These are phyloP conservation scores for Lydus trimaculatus DNA, from an alignment of 2,888 invertebrate genomes.

Conservation along the genomic window DNA sequence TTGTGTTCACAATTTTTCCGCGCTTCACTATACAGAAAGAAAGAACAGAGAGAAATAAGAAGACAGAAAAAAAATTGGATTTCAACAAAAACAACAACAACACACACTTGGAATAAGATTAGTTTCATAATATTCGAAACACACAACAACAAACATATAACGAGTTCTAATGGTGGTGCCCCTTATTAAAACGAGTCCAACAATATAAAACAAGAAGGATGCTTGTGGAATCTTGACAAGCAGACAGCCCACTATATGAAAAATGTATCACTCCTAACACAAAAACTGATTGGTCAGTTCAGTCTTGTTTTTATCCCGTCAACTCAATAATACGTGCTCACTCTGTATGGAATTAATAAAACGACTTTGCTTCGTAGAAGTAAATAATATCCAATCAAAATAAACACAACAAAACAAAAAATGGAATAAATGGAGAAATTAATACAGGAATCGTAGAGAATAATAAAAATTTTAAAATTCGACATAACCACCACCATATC, in stretches of 20 bases:
- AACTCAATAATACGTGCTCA: conserved; percentile 8
- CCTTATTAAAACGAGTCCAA: conserved; percentile 48
- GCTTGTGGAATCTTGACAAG: conserved; percentile 55
- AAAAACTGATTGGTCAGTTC: conserved; percentile 48
- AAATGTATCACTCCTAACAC: conserved; percentile 54
- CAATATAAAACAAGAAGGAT: conserved; percentile 50
- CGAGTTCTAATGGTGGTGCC: conserved; percentile 53
- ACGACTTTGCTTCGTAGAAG: not conserved
- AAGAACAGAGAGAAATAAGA: not conserved
- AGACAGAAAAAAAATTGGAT: conserved; percentile 40
- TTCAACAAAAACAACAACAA: conserved; percentile 1
- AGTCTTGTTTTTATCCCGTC: conserved; percentile 21
- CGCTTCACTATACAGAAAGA: conserved; percentile 13
- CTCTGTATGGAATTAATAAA: conserved; percentile 3
- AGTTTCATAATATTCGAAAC: conserved; percentile 53
- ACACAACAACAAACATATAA: conserved; percentile 38
- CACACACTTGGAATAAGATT: conserved; percentile 42
- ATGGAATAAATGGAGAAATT: conserved; percentile 4
- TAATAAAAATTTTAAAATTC: conserved; percentile 43
- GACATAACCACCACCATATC: conserved; percentile 47
- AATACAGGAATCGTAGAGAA: not conserved
- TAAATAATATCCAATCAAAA: not conserved
- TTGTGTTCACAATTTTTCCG: conserved; percentile 44
- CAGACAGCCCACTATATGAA: conserved; percentile 52
- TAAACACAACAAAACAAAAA: not conserved